Evolutionary conservation across 64 coral and sea anemone species (phyloP).

Genomic region (Actinia equina): DNA sequence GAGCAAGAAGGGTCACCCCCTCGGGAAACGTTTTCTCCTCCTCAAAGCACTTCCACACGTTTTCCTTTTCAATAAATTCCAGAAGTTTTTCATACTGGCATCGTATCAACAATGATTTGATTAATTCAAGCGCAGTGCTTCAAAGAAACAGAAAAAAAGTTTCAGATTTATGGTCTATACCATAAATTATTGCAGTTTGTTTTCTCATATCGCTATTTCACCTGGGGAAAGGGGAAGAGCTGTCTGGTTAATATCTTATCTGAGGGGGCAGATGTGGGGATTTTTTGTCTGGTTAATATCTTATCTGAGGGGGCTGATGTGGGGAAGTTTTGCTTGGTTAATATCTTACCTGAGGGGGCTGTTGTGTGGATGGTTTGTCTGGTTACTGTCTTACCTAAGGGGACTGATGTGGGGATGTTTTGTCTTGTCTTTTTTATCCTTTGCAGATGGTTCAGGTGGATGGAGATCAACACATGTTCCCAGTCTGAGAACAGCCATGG

Average conservation of each 20-base stretch:
- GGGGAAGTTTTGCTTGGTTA: conserved; percentile 26
- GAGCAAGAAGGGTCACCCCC: conserved; percentile 66
- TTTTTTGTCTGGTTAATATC: conserved; percentile 24
- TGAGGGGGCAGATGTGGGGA: conserved; percentile 50
- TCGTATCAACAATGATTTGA: conserved; percentile 67
- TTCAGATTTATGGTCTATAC: no score
- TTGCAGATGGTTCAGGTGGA: conserved; percentile 65
- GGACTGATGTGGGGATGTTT: conserved; percentile 62
- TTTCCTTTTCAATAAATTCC: conserved; percentile 65
- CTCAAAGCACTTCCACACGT: conserved; percentile 78
- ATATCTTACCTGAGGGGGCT: conserved; percentile 60
- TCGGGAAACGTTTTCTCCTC: conserved; percentile 82
- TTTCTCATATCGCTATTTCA: conserved; percentile 13
- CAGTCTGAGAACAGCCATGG: conserved; percentile 65
- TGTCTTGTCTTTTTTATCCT: conserved; percentile 70
- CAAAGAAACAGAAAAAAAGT: no score
- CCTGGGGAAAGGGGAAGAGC: background rate
- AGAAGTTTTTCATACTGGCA: conserved; percentile 77
- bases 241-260: conserved; percentile 31
- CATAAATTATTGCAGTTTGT: background rate
- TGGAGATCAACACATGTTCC: conserved; percentile 89
- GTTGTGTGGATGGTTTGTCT: conserved; percentile 36
- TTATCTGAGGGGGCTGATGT: conserved; percentile 65
- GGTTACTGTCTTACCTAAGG: conserved; percentile 49
- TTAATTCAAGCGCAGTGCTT: conserved; percentile 79